Conservation (phyloP, 2,888 invertebrate genomes). For the Metallyticus violacea region DNA sequence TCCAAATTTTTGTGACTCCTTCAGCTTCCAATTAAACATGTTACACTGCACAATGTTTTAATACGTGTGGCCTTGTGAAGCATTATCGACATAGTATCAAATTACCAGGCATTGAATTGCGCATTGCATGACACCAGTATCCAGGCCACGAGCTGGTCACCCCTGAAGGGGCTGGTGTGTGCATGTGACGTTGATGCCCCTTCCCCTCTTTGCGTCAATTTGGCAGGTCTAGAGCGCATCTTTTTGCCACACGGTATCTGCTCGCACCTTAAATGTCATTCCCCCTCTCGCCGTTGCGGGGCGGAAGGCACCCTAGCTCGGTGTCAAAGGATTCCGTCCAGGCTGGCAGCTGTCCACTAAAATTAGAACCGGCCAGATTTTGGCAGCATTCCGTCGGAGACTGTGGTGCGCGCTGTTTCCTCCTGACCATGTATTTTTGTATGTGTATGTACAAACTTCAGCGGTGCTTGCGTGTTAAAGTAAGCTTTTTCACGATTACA, state of each 20-base stretch:
- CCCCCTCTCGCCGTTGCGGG: constrained; percentile 1
- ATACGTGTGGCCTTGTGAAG: too few relatives aligned
- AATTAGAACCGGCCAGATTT: not conserved
- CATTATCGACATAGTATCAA: too few relatives aligned
- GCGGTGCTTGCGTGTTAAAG: too few relatives aligned
- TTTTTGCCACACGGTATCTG: not conserved
- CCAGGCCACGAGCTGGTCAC: not conserved
- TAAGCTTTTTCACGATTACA: too few relatives aligned
- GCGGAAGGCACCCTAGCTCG: not conserved
- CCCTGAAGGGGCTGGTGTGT: not conserved
- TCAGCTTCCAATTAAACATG: too few relatives aligned
- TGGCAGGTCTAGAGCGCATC: not conserved
- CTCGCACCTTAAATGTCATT: constrained; percentile 27
- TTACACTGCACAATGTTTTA: too few relatives aligned
- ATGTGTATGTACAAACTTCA: too few relatives aligned
- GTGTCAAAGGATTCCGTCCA: constrained; percentile 8
- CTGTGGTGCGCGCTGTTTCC: not conserved
- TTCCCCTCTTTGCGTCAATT: not conserved
- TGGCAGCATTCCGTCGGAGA: too few relatives aligned
- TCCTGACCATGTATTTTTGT: too few relatives aligned
- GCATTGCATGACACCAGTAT: too few relatives aligned
- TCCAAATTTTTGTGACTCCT: too few relatives aligned
- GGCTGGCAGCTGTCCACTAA: constrained; percentile 6
- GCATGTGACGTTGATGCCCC: not conserved
- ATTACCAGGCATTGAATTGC: too few relatives aligned